phyloP scores from a whole-genome alignment of 2,888 invertebrate genomes.

The Nemurella pictetii region DNA sequence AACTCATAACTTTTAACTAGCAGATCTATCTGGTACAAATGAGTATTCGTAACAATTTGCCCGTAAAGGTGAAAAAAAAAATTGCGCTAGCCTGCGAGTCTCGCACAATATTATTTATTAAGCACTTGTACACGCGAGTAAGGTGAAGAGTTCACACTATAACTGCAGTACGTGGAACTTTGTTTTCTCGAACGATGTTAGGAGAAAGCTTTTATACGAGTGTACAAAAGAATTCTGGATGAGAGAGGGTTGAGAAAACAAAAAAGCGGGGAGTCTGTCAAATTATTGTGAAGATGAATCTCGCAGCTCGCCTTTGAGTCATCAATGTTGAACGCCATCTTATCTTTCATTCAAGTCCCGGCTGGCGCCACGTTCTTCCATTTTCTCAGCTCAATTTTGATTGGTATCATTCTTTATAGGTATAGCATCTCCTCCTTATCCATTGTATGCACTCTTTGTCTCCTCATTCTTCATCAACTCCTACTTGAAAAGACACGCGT shows the following conservation, averaged over 20 bases:
- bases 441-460: slow-evolving; percentile 30
- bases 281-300: slow-evolving; percentile 22
- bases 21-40: neutral
- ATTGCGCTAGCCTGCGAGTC: neutral
- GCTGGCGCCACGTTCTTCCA: neutral
- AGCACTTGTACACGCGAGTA: slow-evolving; percentile 5
- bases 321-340: slow-evolving; percentile 27
- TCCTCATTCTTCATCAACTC: slow-evolving; percentile 17
- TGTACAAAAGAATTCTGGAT: slow-evolving; percentile 16
- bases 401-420: slow-evolving; percentile 31
- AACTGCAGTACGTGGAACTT: neutral
- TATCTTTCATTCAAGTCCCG: slow-evolving; percentile 6
- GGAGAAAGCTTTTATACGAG: slow-evolving; percentile 14
- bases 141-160: neutral
- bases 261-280: slow-evolving; percentile 20
- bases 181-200: neutral
- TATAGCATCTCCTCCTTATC: slow-evolving; percentile 17
- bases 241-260: neutral
- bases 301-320: slow-evolving; percentile 23
- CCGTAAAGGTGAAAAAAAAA: neutral
- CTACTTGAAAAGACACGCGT: neutral
- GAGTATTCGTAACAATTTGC: neutral
- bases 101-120: slow-evolving; percentile 8
- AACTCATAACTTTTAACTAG: neutral
- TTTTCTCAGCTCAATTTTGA: slow-evolving; percentile 28